Conservation (phyloP, 2,797 vertebrate genomes). For the Enteromius treurensis region DNA sequence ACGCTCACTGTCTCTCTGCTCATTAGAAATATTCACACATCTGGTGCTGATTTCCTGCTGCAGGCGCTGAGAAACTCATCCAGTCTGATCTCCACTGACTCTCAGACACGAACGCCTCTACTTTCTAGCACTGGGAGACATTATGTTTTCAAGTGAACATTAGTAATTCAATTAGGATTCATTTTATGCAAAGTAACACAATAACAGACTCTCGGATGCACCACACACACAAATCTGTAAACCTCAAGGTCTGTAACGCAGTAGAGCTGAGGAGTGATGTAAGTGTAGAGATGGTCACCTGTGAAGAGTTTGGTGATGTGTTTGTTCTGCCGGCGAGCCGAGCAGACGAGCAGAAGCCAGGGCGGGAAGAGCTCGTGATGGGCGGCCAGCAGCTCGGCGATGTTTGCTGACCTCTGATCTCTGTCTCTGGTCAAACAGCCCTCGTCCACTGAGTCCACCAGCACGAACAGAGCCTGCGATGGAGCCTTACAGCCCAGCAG, state of each 20-base stretch:
- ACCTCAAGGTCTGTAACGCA: not conserved
- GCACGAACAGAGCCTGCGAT: slow-evolving; percentile 88
- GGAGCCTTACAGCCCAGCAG: slow-evolving; percentile 89
- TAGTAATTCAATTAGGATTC: not conserved
- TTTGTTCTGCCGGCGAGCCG: slow-evolving; percentile 94
- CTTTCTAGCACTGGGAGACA: not conserved
- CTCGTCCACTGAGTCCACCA: slow-evolving; percentile 95
- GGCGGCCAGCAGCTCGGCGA: slow-evolving; percentile 91
- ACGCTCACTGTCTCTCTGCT: slow-evolving; percentile 8
- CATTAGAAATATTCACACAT: slow-evolving; percentile 41
- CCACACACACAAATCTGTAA: not conserved
- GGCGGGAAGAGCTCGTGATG: slow-evolving; percentile 96
- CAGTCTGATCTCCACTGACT: slow-evolving; percentile 5
- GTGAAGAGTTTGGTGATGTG: slow-evolving; percentile 96
- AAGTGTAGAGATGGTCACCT: slow-evolving; percentile 70
- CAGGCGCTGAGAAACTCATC: slow-evolving; percentile 18
- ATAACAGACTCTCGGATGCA: not conserved
- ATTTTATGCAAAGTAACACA: not conserved
- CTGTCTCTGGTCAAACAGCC: slow-evolving; percentile 85
- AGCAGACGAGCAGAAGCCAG: slow-evolving; percentile 95
- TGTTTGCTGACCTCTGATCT: slow-evolving; percentile 87
- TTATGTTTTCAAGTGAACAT: not conserved
- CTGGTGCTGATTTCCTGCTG: slow-evolving; percentile 39
- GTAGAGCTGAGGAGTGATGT: not conserved
- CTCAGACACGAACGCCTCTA: not conserved